Evolutionary conservation across 2,797 vertebrate species (phyloP), one percentile per base, ranked within the genome.

Genomic region (Serranus cabrilla): DNA sequence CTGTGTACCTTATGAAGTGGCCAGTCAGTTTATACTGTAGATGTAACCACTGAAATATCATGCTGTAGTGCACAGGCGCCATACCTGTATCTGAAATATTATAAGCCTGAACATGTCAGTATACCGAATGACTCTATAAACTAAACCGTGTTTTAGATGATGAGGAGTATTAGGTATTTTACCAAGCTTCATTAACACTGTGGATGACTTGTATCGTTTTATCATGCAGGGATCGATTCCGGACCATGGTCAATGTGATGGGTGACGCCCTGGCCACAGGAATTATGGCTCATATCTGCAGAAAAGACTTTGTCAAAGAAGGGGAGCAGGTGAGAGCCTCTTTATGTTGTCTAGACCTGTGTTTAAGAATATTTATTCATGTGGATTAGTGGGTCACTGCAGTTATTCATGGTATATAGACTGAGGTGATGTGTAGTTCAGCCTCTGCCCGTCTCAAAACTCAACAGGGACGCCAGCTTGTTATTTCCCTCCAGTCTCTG

Each of bases 201-300:
- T 13, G 0, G 11, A 54, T 64, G 40, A 71, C 14, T 14, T 80
- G 58, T 57, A 51, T 46, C 51, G 34, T 68, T 54, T 59, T 60
- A 2, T 76, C 76, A 54, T 62, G 16, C 82, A 99, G 98, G 90
- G 98, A 99, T 94, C 96, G 98, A 76, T 99, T 99, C 90, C 95
- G 98, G 88, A 99, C 98, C 49, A 99, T 99, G 98, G 97, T 99
- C 80, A 99, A 99, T 0, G 98, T 99, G 72, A 96, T 99, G 94
- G 98, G 98, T 0, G 98, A 99, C 0, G 98, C 98, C 0, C 89
- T 99, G 84, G 98, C 97, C 5, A 97, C 98, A 0, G 98, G 98
- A 23, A 99, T 99, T 86, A 99, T 99, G 97, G 98, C 98, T 72
- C 98, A 99, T 73, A 93, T 99, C 92, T 99, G 97, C 94, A 94